Evolutionary conservation across 2,113 vertebrate species (phyloP).

Genomic region (Macrotis lagotis): DNA sequence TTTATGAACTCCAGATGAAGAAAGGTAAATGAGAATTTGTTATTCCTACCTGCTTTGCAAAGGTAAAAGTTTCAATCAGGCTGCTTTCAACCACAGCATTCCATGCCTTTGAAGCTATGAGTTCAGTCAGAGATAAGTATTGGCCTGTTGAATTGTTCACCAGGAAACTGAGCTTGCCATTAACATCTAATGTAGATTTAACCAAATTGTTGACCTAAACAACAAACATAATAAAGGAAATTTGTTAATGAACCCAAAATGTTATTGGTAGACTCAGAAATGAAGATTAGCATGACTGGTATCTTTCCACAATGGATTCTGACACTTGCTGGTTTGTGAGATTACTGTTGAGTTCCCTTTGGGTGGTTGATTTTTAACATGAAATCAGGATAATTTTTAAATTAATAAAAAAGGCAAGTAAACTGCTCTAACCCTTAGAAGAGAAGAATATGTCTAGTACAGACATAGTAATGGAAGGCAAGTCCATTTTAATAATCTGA

Average conservation of each 20-base stretch:
- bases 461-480: slow-evolving; percentile 60
- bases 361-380: slow-evolving; percentile 84
- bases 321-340: not conserved
- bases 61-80: slow-evolving; percentile 94
- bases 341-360: slow-evolving; percentile 77
- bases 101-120: too few relatives aligned
- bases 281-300: not conserved
- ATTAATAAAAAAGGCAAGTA: slow-evolving; percentile 77
- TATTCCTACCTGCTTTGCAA: slow-evolving; percentile 88
- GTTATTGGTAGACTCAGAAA: too few relatives aligned
- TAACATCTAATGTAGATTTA: too few relatives aligned
- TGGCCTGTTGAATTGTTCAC: too few relatives aligned
- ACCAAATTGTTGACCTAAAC: too few relatives aligned
- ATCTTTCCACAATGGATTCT: not conserved
- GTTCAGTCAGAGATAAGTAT: too few relatives aligned
- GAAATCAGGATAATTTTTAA: slow-evolving; percentile 84
- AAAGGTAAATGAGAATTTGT: too few relatives aligned
- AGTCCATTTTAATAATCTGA: slow-evolving; percentile 62
- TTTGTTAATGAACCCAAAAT: too few relatives aligned
- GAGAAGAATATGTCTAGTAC: slow-evolving; percentile 65
- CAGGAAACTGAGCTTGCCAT: too few relatives aligned
- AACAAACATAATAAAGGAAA: too few relatives aligned
- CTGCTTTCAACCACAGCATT: slow-evolving; percentile 96
- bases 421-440: slow-evolving; percentile 79
- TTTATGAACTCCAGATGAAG: too few relatives aligned